Evolutionary conservation across 2,888 invertebrate species (phyloP).

Genomic region (Agrochola macilenta): DNA sequence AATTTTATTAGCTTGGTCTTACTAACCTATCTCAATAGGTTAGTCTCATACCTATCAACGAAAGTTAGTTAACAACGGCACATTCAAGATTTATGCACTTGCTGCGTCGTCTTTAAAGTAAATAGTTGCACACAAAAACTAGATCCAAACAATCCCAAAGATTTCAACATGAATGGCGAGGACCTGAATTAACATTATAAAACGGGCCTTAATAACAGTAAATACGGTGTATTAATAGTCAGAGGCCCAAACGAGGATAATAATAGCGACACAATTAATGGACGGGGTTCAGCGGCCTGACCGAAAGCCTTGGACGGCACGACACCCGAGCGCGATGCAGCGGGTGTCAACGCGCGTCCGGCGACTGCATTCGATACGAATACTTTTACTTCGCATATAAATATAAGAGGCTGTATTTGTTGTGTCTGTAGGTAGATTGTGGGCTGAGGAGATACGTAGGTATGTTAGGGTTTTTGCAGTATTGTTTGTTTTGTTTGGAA

Average conservation of each 20-base stretch:
- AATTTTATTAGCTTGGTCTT: neutral
- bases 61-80: neutral
- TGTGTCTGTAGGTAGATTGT: neutral
- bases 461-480: neutral
- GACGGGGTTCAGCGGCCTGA: constrained; percentile 48
- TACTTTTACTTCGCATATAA: constrained; percentile 50
- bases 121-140: constrained; percentile 39
- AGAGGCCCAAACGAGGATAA: constrained; percentile 48
- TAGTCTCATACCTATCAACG: neutral
- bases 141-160: constrained; percentile 34
- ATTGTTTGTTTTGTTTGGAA: constrained; percentile 7
- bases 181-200: constrained; percentile 60
- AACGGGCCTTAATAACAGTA: constrained; percentile 65
- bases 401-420: constrained; percentile 3
- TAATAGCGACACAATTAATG: constrained; percentile 62
- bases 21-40: no score
- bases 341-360: constrained; percentile 45
- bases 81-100: constrained; percentile 6
- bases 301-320: constrained; percentile 53
- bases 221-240: constrained; percentile 60
- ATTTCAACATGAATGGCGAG: constrained; percentile 56
- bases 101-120: neutral
- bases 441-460: neutral
- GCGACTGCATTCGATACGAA: constrained; percentile 39
- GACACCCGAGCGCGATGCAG: constrained; percentile 33